Conservation (phyloP, 92 coral and sea anemone species). For the Umimayanthus kanabou region DNA sequence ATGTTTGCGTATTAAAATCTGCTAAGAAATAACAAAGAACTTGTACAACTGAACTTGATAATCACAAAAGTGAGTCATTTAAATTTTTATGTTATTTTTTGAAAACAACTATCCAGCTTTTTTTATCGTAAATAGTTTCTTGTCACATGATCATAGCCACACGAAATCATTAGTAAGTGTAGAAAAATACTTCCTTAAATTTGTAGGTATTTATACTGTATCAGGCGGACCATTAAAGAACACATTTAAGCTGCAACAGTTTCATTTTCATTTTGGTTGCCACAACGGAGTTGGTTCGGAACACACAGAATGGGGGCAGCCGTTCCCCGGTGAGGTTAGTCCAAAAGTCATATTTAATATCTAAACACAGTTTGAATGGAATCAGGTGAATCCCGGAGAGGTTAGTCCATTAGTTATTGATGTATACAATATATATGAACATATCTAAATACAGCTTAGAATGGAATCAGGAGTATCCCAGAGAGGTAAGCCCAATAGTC, state of each 20-base stretch:
- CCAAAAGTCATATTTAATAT: not conserved
- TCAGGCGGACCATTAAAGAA: constrained; percentile 25
- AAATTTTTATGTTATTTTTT: no score
- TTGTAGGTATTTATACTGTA: constrained; percentile 22
- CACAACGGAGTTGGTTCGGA: constrained; percentile 63
- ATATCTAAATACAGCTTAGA: no score
- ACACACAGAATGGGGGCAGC: constrained; percentile 51
- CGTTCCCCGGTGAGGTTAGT: constrained; percentile 72
- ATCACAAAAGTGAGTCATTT: no score
- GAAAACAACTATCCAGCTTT: no score
- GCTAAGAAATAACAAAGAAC: no score
- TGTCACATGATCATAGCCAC: not conserved
- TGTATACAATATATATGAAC: no score
- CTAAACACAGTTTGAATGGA: not conserved
- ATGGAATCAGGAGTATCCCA: no score
- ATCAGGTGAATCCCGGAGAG: no score
- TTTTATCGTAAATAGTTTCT: not conserved
- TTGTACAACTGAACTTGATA: no score
- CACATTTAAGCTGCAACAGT: constrained; percentile 56
- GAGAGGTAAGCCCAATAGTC: no score
- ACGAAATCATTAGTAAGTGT: not conserved
- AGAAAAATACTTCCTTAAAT: not conserved
- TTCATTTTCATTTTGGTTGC: constrained; percentile 84
- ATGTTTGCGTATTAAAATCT: no score
- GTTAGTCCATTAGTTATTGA: no score